Percentiles rank a stretch among this genome's conserved stretches.
Conservation (phyloP, 2,113 vertebrate species). For the Paradoxurus hermaphroditus region DNA sequence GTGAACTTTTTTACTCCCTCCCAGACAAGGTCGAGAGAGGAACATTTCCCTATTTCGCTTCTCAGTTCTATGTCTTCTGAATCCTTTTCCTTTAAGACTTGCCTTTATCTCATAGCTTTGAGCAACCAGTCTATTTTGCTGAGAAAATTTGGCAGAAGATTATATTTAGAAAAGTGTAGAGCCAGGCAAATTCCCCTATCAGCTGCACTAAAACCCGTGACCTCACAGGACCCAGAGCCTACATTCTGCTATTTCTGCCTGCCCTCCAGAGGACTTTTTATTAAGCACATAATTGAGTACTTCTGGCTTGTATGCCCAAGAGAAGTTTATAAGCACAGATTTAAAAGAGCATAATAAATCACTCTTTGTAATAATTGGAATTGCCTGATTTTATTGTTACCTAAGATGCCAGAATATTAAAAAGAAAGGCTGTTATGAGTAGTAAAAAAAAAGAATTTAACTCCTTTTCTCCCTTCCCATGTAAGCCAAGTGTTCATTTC, state of each 20-base stretch:
- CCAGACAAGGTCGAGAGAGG: not conserved
- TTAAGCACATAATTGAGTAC: not conserved
- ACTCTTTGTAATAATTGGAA: not conserved
- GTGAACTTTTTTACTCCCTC: not conserved
- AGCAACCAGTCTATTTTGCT: not conserved
- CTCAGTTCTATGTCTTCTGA: not conserved
- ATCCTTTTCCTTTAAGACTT: conserved; percentile 50
- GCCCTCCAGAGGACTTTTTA: not conserved
- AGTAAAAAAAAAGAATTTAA: not conserved
- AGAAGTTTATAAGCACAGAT: not conserved
- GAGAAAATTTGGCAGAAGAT: conserved; percentile 59
- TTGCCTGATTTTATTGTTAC: conserved; percentile 9
- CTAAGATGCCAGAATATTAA: not conserved
- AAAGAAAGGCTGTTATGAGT: not conserved
- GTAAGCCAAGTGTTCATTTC: not conserved
- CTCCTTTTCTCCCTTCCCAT: not conserved
- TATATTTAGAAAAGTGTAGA: conserved; percentile 53
- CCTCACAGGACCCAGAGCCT: not conserved
- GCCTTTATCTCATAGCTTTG: conserved; percentile 28
- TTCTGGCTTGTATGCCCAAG: not conserved
- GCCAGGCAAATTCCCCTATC: conserved; percentile 47
- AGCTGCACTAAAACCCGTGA: conserved; percentile 24
- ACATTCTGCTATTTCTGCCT: not conserved
- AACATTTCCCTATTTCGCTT: not conserved
- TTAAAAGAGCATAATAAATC: not conserved